Evolutionary conservation across 2,797 vertebrate species (phyloP).

Genomic region (Rhinoraja longicauda): DNA sequence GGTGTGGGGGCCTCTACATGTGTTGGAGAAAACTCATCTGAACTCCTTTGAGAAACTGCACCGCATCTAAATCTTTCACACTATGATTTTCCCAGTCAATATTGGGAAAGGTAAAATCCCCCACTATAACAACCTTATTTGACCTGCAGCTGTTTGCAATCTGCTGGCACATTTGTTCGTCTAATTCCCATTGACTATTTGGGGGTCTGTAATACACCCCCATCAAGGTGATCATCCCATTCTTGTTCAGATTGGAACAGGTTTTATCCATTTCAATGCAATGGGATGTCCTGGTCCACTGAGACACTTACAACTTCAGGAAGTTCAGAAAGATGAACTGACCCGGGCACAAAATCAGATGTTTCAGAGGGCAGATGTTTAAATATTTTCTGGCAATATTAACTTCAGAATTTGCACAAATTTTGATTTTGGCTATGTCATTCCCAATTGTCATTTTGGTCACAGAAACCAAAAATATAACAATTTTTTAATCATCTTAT

Average conservation of each 20-base stretch:
- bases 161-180: too few species aligned
- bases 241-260: constrained; percentile 56
- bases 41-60: too few species aligned
- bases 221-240: constrained; percentile 45
- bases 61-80: too few species aligned
- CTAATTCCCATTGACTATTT: too few species aligned
- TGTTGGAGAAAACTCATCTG: too few species aligned
- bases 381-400: neutral
- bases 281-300: constrained; percentile 65
- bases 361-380: neutral
- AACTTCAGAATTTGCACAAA: neutral
- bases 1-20: too few species aligned
- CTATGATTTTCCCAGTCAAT: too few species aligned
- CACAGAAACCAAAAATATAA: neutral
- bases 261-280: constrained; percentile 75
- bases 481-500: neutral
- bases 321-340: constrained; percentile 74
- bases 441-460: neutral
- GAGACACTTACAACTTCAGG: constrained; percentile 75
- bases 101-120: too few species aligned
- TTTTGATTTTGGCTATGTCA: neutral
- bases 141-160: too few species aligned
- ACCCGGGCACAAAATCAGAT: constrained; percentile 54
- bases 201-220: too few species aligned
- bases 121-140: too few species aligned